A percentile compares a stretch with the other conserved stretches of the same genome.
phyloP scores from a whole-genome alignment of 2,888 invertebrate species.

The Mechanitis mazaeus region DNA sequence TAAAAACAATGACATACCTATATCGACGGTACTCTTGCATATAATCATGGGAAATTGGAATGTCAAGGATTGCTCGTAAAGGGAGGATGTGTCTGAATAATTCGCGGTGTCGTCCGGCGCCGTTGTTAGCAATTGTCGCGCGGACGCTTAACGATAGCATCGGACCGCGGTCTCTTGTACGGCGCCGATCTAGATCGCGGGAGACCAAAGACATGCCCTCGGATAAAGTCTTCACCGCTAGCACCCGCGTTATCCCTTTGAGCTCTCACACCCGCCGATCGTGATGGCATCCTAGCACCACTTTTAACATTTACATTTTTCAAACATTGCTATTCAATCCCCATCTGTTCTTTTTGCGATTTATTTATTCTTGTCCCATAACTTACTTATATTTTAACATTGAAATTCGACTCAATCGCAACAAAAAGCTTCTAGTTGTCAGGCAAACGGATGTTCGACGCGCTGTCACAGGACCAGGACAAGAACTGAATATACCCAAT shows the following conservation, averaged over 20 bases:
- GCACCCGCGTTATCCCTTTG: slow-evolving; percentile 61
- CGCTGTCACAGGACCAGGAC: slow-evolving; percentile 31
- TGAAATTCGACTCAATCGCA: slow-evolving; percentile 21
- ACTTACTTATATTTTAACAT: slow-evolving; percentile 28
- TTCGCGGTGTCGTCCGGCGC: slow-evolving; percentile 60
- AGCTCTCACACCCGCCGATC: slow-evolving; percentile 45
- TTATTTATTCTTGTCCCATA: slow-evolving; percentile 31
- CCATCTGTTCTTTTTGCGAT: slow-evolving; percentile 31
- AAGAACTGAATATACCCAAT: slow-evolving; percentile 38
- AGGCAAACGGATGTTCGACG: slow-evolving; percentile 25
- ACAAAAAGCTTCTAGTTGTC: slow-evolving; percentile 25
- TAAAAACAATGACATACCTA: slow-evolving; percentile 20
- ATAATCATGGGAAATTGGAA: slow-evolving; percentile 35
- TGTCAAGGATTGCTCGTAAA: slow-evolving; percentile 41
- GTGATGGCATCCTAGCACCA: slow-evolving; percentile 64
- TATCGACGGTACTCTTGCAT: slow-evolving; percentile 22
- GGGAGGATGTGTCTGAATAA: slow-evolving; percentile 56
- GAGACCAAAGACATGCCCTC: slow-evolving; percentile 64
- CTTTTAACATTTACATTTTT: slow-evolving; percentile 28
- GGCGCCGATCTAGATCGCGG: slow-evolving; percentile 72
- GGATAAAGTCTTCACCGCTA: slow-evolving; percentile 69
- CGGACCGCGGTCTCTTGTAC: slow-evolving; percentile 53
- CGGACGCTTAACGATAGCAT: slow-evolving; percentile 64
- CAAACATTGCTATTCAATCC: slow-evolving; percentile 32
- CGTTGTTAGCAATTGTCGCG: slow-evolving; percentile 72